Evolutionary conservation across 2,113 vertebrate species (phyloP), one percentile per base, ranked within the genome.

Genomic region (Thalassoma bifasciatum): DNA sequence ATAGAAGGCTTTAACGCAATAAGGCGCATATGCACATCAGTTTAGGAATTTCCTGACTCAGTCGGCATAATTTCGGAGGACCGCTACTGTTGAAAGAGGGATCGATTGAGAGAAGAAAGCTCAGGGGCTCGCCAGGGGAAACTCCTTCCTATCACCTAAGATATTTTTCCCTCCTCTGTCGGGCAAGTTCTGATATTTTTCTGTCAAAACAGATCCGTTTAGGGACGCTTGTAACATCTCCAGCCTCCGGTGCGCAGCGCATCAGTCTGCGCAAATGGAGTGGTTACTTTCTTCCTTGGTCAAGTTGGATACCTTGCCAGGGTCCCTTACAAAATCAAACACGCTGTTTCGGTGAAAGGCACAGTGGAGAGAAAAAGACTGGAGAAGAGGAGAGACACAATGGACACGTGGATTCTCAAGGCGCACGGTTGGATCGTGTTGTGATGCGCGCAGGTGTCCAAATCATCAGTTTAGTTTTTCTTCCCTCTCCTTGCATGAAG

Each of bases 11-110:
- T 30, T 22, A 5, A 23, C 4, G 13, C 22, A 40, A 10, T 21
- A 13, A 66, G 26, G 38, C 24, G 22, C 10, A 0, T n/a, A 34
- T 66, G 57, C 57, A 17, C 64, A 10, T 75, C 54, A 62, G n/a
- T 49, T 76, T 54, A 79, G 75, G 82, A 78, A 78, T 82, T 79
- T 68, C 65, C 62, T 17, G 75, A 88, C 52, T 86, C 30, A 30
- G 30, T 6, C 30, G 30, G 6, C 49, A 9, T 23, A 11, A 23
- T 22, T 58, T 60, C 51, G 38, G 42, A 21, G 50, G 57, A 19
- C 13, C 3, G 34, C 9, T 36, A 52, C 61, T 63, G 57, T 59
- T 22, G 46, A 5, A 36, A 30, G 17, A 30, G 23, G 38, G 50
- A 36, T 24, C 23, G 17, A 49, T 23, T 60, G 24, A 30, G 36